These are phyloP conservation scores for Chrosomus eos DNA, from an alignment of 2,797 vertebrate species.

Conservation along the genomic window DNA sequence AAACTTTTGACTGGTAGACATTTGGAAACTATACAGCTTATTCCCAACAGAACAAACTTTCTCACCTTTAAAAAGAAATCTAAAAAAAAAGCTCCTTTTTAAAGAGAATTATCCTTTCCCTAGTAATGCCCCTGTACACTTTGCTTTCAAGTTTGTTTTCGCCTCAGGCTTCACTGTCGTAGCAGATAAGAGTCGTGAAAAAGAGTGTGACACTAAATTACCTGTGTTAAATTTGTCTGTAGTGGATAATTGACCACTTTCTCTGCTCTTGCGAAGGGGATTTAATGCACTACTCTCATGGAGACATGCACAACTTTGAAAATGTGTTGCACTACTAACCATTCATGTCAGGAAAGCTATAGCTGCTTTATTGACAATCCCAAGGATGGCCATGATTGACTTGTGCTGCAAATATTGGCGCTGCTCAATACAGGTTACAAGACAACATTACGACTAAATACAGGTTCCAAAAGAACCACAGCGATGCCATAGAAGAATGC, in stretches of 20 bases:
- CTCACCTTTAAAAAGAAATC: background rate
- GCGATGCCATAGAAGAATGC: too few species aligned
- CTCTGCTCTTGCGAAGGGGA: conserved; percentile 12
- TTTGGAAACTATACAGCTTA: background rate
- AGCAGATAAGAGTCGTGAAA: conserved; percentile 49
- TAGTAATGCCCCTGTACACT: conserved; percentile 10
- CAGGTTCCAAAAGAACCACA: background rate
- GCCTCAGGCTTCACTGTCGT: conserved; percentile 42
- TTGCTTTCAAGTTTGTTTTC: conserved; percentile 41
- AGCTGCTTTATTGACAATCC: background rate
- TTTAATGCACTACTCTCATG: conserved; percentile 30
- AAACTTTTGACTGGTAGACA: background rate
- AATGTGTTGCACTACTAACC: conserved; percentile 33
- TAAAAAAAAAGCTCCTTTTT: background rate
- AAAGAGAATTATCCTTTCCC: conserved; percentile 1
- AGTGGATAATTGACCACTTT: conserved; percentile 59
- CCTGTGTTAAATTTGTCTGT: conserved; percentile 51
- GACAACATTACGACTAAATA: background rate
- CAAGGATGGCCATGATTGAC: background rate
- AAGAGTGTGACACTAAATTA: conserved; percentile 47
- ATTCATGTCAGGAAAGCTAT: conserved; percentile 37
- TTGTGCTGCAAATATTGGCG: background rate
- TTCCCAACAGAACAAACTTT: background rate
- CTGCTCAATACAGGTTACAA: background rate
- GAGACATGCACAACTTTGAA: conserved; percentile 38